Base-by-base conservation (phyloP, 2,888 invertebrate genomes). In the Sipunculus nudus region DNA sequence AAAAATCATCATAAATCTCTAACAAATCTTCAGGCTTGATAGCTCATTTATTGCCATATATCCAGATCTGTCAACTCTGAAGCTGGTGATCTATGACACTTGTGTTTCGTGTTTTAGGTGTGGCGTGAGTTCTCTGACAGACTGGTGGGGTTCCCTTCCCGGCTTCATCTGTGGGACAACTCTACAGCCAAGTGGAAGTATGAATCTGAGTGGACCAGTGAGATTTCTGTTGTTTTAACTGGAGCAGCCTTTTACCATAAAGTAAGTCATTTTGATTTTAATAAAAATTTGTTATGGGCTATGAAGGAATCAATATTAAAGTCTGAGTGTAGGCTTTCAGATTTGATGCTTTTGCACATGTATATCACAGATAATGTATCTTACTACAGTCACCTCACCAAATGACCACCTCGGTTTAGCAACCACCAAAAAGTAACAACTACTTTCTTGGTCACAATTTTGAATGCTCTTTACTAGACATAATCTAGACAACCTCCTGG, bases 231-330 rank as follows among this genome's bases (percentile, higher is more conserved):
- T 95, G 96, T 91, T 46, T 86, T 97, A 29, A 97, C 97, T 0
- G 97, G 96, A 1, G 96, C 96, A 16, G 96, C 96, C 53, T 97
- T 96, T 86, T 92, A 96, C 84, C 96, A 97, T 83, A 96, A 96
- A 85, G 89, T 91, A 78, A 65, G 63, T 63, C n/a, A n/a, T n/a
- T 10, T 31, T 28, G n/a, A 19, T 10, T 10, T 45, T 45, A 13
- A 13, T 35, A 10, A 16, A 16, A 13, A 35, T 35, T 35, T 10
- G 38, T 10, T 13, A 35, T 35, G 16, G 38, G 16, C 10, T 13
- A 13, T 13, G 38, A 35, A 35, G 16, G 10, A 13, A 35, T 10
- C 10, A 35, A 35, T 16, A 35, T 35, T 10, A 13, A 16, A 35
- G 16, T 35, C 10, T 35, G 38, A 16, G 10, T 35, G 38, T 35